Evolutionary conservation across 2,888 invertebrate species (phyloP), one percentile per base, ranked within the genome.

Genomic region (Sturmia bella): DNA sequence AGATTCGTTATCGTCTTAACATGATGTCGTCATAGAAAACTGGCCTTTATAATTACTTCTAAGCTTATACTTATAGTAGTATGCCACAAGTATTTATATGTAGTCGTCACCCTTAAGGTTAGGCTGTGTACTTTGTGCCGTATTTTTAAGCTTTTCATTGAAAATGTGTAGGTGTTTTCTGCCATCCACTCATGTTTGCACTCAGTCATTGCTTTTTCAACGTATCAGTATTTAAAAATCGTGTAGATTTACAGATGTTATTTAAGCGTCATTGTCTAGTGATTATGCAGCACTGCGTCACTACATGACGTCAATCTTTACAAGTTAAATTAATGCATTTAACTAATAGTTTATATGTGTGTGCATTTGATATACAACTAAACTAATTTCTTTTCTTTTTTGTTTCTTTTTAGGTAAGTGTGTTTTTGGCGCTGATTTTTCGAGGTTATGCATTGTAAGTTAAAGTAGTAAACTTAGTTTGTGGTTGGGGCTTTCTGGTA

Each of bases 301-400:
- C 13, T 1, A 21, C 27, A 78, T 78, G 77, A 78, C 77, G 77
- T 78, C 57, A 78, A 50, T 7, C 3, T 32, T 32, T 32, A 32
- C 3, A 9, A 32, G 32, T 7, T 7, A 7, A n/a, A n/a, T n/a
- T 32, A 32, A 32, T 32, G 32, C 5, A 32, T 32, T 32, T 32
- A 11, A 50, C 21, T 19, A 50, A 12, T 50, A n/a, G 17, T 52
- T 24, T 52, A 1, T 37, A 37, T n/a, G 7, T 32, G n/a, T n/a
- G n/a, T n/a, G n/a, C n/a, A n/a, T 27, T 27, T 27, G 27, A 32
- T 32, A 56, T 12, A 37, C 2, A 3, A 52, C 17, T 52, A n/a
- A 52, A 50, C 12, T 13, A 3, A n/a, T 13, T 15, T 7, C 15
- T 32, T 32, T 32, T 32, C 9, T 15, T 21, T 57, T 39, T 9